Base-by-base conservation (phyloP, 2,113 vertebrate species). In the Brachyhypopomus occidentalis region DNA sequence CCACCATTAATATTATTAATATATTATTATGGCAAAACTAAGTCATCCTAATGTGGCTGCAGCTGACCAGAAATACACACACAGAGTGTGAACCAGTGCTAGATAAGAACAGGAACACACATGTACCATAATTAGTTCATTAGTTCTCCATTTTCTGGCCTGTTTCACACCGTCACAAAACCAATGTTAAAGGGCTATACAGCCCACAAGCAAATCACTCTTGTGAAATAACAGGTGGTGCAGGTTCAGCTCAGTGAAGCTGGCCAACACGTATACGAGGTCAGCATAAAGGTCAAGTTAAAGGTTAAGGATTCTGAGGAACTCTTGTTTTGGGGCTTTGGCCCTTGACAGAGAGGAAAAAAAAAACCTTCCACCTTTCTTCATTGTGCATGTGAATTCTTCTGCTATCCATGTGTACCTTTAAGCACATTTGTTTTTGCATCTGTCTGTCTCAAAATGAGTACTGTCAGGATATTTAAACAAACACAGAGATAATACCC, bases 391-490 rank as follows among this genome's bases (percentile, higher is more conserved):
- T 7, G 9, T 4, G 19, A 67, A 34, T 67, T 5, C n/a, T 36
- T 34, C 30, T 67, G 7, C 25, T 23, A 30, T 63, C 12, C 63
- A 66, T 66, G 17, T 23, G 14, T 66, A 25, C 22, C 27, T 34
- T 66, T 5, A 34, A 64, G 11, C 20, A 36, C 23, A 52, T 76
- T 27, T 34, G 48, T 69, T 20, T 55, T 38, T 25, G 52, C 17
- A n/a, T 38, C 58, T 38, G 38, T 19, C 36, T 22, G 17, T 12
- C 34, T 22, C 66, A 70, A n/a, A 70, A 34, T 70, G 34, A 41
- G 38, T n/a, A 38, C 36, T 70, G 20, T 70, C 66, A 22, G 36
- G 38, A 70, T 45, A 45, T 27, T 70, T 38, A 78, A 70, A 78
- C 34, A 41, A 78, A 78, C 14, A 22, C 64, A 0, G 16, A 69